A percentile compares a stretch with the other conserved stretches of the same genome.
phyloP scores from a whole-genome alignment of 2,797 vertebrate species.

The Threskiornis aethiopicus region DNA sequence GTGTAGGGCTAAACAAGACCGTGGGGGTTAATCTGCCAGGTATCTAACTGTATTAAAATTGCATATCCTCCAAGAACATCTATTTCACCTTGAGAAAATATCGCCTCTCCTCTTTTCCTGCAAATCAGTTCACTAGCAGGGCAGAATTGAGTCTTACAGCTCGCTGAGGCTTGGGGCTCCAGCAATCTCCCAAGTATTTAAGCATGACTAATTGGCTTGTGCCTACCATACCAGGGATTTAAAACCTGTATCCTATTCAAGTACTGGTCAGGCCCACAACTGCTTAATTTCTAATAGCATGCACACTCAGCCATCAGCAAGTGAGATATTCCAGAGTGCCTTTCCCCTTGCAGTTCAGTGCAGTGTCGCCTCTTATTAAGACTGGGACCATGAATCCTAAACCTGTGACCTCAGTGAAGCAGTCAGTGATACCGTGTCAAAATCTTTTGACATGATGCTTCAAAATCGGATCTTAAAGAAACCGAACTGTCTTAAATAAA shows the following conservation, averaged over 20 bases:
- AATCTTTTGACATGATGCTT: background rate
- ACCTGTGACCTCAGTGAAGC: background rate
- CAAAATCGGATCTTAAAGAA: background rate
- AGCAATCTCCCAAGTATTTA: background rate
- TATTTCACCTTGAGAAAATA: background rate
- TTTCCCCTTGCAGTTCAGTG: background rate
- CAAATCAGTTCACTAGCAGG: background rate
- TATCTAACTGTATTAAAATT: background rate
- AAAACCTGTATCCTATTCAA: background rate
- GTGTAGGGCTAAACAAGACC: background rate
- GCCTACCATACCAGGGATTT: background rate
- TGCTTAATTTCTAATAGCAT: background rate
- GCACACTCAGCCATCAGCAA: background rate
- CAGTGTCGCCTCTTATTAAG: background rate
- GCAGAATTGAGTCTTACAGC: background rate
- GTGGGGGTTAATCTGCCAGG: background rate
- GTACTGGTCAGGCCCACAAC: background rate
- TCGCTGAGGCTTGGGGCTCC: background rate
- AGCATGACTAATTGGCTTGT: slow-evolving; percentile 16
- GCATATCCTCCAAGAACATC: background rate
- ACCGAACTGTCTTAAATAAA: background rate
- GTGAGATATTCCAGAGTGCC: background rate
- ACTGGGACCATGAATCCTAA: background rate
- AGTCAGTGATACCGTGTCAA: background rate
- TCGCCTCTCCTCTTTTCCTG: background rate